phyloP scores from a whole-genome alignment of 92 coral and sea anemone genomes.

The Blastomussa wellsi region DNA sequence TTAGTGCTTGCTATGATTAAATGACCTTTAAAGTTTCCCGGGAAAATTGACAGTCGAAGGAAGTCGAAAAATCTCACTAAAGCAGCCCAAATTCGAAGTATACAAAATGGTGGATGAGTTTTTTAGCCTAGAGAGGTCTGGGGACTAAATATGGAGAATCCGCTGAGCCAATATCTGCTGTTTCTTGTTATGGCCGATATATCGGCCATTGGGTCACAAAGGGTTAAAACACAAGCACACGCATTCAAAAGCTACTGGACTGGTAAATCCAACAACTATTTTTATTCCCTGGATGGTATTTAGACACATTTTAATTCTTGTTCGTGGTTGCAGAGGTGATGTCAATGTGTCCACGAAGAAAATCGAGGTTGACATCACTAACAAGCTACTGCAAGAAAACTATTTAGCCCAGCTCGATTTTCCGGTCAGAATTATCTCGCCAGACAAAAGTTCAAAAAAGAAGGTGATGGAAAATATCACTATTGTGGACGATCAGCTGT shows the following conservation, averaged over 20 bases:
- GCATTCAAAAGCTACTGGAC: constrained; percentile 51
- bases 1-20: too few relatives aligned
- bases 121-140: too few relatives aligned
- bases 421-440: not conserved
- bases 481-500: constrained; percentile 37
- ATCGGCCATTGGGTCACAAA: constrained; percentile 30
- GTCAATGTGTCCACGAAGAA: constrained; percentile 19
- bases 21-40: too few relatives aligned
- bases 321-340: constrained; percentile 28
- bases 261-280: constrained; percentile 38
- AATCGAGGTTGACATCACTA: constrained; percentile 7
- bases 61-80: too few relatives aligned
- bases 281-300: constrained; percentile 57
- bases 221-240: constrained; percentile 19
- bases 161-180: too few relatives aligned
- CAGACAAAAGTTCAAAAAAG: constrained; percentile 17
- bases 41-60: too few relatives aligned
- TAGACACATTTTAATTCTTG: constrained; percentile 42
- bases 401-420: constrained; percentile 42
- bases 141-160: too few relatives aligned
- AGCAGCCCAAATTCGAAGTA: too few relatives aligned
- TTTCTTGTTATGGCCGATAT: too few relatives aligned
- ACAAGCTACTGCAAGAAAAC: constrained; percentile 20
- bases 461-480: constrained; percentile 4
- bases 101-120: too few relatives aligned